These are phyloP conservation scores for Chaetogeoica ovagalla DNA, from an alignment of 2,888 invertebrate genomes.

Conservation along the genomic window DNA sequence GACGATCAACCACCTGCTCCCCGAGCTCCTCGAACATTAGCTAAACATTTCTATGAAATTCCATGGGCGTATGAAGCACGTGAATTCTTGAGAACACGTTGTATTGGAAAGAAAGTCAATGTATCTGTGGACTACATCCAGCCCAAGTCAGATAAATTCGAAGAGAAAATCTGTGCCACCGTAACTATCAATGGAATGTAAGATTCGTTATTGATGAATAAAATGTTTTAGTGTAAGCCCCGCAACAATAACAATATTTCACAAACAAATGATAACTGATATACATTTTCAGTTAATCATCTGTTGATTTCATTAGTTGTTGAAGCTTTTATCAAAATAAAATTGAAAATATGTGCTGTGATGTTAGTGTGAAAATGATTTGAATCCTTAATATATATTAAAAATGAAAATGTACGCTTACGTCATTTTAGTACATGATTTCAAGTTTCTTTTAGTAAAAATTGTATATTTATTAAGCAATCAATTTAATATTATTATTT, in stretches of 20 bases:
- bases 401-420: no score
- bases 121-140: constrained; percentile 95
- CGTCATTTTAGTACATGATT: no score
- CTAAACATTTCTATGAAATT: constrained; percentile 89
- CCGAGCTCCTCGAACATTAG: constrained; percentile 54
- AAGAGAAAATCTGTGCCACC: constrained; percentile 94
- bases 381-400: no score
- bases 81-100: constrained; percentile 92
- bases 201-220: constrained; percentile 57
- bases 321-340: no score
- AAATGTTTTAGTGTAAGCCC: not conserved
- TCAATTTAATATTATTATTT: no score
- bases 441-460: no score
- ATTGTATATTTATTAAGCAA: no score
- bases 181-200: constrained; percentile 79
- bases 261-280: not conserved
- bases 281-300: no score
- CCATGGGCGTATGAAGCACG: constrained; percentile 99
- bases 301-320: no score
- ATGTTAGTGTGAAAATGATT: no score
- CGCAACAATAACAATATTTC: not conserved
- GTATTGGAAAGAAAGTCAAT: constrained; percentile 92
- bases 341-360: no score
- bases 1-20: constrained; percentile 55
- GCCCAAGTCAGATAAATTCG: constrained; percentile 88